Conservation (phyloP, 2,888 invertebrate species). For the Blera fallax region DNA sequence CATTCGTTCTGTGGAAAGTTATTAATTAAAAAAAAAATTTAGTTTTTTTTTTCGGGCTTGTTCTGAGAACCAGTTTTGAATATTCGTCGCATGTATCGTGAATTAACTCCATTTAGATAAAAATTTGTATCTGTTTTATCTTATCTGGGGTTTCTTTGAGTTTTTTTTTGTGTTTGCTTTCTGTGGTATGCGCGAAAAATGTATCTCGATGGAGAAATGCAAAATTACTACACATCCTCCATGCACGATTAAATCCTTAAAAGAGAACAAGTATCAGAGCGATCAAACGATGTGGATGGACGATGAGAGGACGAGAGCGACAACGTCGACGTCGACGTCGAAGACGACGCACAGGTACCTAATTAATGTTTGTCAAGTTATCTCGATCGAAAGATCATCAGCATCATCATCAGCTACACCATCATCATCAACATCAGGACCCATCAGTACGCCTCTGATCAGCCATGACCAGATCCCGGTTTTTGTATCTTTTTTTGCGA, state of each 20-base stretch:
- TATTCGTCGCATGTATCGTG: slow-evolving; percentile 50
- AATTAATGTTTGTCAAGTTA: slow-evolving; percentile 73
- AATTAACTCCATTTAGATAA: slow-evolving; percentile 64
- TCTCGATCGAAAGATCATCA: slow-evolving; percentile 72
- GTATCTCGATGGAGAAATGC: slow-evolving; percentile 60
- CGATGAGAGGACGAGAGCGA: slow-evolving; percentile 4
- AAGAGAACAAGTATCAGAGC: slow-evolving; percentile 12
- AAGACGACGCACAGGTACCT: slow-evolving; percentile 70
- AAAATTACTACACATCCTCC: slow-evolving; percentile 50
- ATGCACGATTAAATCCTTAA: slow-evolving; percentile 62
- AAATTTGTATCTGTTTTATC: slow-evolving; percentile 61
- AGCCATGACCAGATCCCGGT: background rate
- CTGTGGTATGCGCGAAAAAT: slow-evolving; percentile 48
- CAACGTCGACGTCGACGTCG: slow-evolving; percentile 34
- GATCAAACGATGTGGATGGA: background rate
- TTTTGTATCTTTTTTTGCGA: slow-evolving; percentile 12
- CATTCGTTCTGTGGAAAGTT: slow-evolving; percentile 17
- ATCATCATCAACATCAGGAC: slow-evolving; percentile 42
- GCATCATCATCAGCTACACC: slow-evolving; percentile 38
- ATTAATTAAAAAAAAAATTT: slow-evolving; percentile 14
- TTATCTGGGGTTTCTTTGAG: slow-evolving; percentile 26
- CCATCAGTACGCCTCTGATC: slow-evolving; percentile 30
- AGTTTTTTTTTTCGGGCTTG: background rate
- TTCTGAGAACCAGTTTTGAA: slow-evolving; percentile 25
- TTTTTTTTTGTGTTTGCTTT: background rate